These are phyloP conservation scores for Pipra filicauda DNA, from an alignment of 2,113 vertebrate species.

Conservation along the genomic window DNA sequence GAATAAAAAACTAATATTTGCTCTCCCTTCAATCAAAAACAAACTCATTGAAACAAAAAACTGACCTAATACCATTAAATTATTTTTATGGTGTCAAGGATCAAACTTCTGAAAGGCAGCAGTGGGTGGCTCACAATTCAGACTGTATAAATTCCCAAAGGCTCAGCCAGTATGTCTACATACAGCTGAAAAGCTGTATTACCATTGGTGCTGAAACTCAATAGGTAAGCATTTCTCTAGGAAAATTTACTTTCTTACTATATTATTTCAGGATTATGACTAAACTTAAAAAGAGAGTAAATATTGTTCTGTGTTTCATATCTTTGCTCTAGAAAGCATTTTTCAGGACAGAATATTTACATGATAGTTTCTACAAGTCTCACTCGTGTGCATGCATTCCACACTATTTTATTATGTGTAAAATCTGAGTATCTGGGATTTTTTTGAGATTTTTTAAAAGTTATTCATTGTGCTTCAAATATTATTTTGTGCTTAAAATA, in stretches of 20 bases:
- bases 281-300: not conserved
- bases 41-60: not conserved
- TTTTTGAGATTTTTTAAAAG: not conserved
- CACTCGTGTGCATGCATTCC: not conserved
- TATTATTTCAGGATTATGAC: not conserved
- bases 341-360: not conserved
- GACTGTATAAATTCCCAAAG: constrained; percentile 29
- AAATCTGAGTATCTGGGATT: not conserved
- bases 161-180: not conserved
- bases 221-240: constrained; percentile 27
- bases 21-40: not conserved
- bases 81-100: constrained; percentile 18
- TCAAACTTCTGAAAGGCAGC: constrained; percentile 8
- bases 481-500: not conserved
- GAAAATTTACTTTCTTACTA: not conserved
- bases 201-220: not conserved
- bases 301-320: not conserved
- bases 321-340: not conserved
- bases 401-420: not conserved
- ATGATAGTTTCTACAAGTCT: not conserved
- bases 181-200: constrained; percentile 42
- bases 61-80: not conserved
- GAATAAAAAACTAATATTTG: constrained; percentile 16
- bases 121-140: not conserved
- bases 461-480: not conserved